Evolutionary conservation across 1,140 invertebrate species (phyloP).

Genomic region (Drosophila truncata): DNA sequence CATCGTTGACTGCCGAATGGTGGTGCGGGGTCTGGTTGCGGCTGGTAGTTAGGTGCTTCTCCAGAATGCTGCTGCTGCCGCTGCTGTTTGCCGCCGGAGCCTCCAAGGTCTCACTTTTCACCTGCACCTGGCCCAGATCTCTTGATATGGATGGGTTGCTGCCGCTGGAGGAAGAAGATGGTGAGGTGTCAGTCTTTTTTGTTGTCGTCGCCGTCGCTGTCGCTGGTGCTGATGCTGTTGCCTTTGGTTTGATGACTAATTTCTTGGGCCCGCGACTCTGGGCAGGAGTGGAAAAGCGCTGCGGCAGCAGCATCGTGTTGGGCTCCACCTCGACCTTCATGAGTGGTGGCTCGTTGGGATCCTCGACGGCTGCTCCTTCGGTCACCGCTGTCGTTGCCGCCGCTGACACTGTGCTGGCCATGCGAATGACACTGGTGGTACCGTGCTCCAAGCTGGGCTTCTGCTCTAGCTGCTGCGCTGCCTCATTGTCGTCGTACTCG

Average conservation of each 20-base stretch:
- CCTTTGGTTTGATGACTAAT: constrained; percentile 84
- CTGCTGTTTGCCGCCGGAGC: constrained; percentile 7
- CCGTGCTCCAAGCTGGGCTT: constrained; percentile 61
- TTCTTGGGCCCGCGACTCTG: constrained; percentile 79
- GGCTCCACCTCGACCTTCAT: constrained; percentile 70
- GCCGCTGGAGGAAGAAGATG: constrained; percentile 43
- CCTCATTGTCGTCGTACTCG: constrained; percentile 61
- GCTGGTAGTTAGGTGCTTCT: constrained; percentile 71
- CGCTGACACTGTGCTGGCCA: constrained; percentile 63
- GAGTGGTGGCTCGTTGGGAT: constrained; percentile 64
- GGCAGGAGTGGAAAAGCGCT: constrained; percentile 51
- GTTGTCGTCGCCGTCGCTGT: constrained; percentile 34
- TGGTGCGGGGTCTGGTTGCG: constrained; percentile 38
- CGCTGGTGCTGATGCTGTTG: constrained; percentile 39
- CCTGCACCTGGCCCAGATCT: constrained; percentile 68
- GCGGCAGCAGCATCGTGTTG: constrained; percentile 55
- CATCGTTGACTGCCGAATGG: constrained; percentile 67
- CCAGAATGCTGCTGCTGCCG: constrained; percentile 65
- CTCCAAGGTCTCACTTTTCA: constrained; percentile 64
- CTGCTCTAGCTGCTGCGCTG: constrained; percentile 33
- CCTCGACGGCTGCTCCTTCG: constrained; percentile 43
- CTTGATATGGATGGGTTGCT: constrained; percentile 66
- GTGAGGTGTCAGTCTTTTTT: constrained; percentile 69
- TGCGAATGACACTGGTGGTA: constrained; percentile 81
- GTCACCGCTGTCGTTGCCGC: constrained; percentile 11